Conservation (phyloP, 2,797 vertebrate species). For the Propithecus deckenii region DNA sequence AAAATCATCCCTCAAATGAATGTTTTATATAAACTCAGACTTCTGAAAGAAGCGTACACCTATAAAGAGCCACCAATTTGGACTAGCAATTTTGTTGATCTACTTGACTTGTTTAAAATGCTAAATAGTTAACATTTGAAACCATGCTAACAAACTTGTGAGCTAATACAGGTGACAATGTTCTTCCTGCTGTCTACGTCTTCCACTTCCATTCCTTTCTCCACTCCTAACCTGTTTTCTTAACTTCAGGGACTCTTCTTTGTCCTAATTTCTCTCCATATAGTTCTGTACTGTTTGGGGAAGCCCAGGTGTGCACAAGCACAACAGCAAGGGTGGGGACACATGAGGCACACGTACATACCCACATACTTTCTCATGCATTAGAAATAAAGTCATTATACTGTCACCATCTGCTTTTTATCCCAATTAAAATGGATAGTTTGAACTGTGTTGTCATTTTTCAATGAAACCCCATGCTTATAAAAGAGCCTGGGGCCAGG, state of each 20-base stretch:
- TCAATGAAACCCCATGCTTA: neutral
- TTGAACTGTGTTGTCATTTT: neutral
- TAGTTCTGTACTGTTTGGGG: neutral
- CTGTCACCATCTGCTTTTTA: neutral
- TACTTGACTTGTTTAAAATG: neutral
- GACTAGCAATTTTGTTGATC: neutral
- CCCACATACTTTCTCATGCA: neutral
- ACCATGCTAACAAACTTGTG: neutral
- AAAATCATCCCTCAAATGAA: neutral
- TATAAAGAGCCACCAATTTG: neutral
- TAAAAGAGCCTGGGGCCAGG: neutral
- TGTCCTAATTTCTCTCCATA: neutral
- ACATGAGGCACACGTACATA: neutral
- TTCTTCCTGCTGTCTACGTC: neutral
- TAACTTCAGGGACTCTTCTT: neutral
- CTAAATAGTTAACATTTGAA: neutral
- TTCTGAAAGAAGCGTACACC: neutral
- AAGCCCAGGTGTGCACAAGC: neutral
- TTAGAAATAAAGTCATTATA: neutral
- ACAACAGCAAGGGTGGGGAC: neutral
- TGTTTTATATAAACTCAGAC: neutral
- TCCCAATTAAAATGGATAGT: neutral
- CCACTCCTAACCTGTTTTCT: neutral
- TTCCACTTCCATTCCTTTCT: neutral
- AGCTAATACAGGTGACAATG: neutral